These are phyloP conservation scores for Flexamia atlantica DNA, from an alignment of 2,888 invertebrate species.

Conservation along the genomic window DNA sequence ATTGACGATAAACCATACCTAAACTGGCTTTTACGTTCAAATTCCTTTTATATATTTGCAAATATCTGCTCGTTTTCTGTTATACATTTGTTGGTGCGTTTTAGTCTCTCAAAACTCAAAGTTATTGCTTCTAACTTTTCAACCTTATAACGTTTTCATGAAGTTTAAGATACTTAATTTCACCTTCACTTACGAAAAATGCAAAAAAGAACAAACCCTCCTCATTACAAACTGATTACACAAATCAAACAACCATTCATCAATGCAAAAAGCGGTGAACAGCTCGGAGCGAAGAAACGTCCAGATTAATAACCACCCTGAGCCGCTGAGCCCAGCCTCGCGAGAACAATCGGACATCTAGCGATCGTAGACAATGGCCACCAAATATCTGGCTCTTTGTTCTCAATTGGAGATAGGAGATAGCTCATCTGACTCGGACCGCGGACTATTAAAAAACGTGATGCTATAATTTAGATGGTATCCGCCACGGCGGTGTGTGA, in stretches of 20 bases:
- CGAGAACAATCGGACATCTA: conserved; percentile 44
- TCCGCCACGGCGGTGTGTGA: conserved; percentile 47
- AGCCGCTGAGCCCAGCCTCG: background rate
- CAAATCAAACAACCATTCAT: background rate
- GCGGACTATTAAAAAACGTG: conserved; percentile 63
- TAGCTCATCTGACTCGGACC: conserved; percentile 24
- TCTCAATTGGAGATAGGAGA: conserved; percentile 53
- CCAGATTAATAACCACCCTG: background rate
- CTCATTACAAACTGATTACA: too few species aligned
- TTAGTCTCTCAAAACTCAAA: too few species aligned
- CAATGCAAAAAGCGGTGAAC: background rate
- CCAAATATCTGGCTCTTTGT: conserved; percentile 45
- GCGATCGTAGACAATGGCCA: conserved; percentile 37
- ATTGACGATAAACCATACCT: too few species aligned
- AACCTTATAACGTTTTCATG: too few species aligned
- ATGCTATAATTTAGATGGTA: conserved; percentile 64
- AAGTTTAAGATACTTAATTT: too few species aligned
- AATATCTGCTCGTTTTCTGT: too few species aligned
- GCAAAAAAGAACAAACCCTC: too few species aligned
- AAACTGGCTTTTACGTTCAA: too few species aligned
- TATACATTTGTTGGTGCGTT: too few species aligned
- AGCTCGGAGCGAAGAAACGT: conserved; percentile 29
- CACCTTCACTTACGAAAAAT: too few species aligned
- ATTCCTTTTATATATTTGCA: too few species aligned
- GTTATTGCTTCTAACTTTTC: too few species aligned